phyloP scores from a whole-genome alignment of 1,140 invertebrate species.

The Hyles vespertilio region DNA sequence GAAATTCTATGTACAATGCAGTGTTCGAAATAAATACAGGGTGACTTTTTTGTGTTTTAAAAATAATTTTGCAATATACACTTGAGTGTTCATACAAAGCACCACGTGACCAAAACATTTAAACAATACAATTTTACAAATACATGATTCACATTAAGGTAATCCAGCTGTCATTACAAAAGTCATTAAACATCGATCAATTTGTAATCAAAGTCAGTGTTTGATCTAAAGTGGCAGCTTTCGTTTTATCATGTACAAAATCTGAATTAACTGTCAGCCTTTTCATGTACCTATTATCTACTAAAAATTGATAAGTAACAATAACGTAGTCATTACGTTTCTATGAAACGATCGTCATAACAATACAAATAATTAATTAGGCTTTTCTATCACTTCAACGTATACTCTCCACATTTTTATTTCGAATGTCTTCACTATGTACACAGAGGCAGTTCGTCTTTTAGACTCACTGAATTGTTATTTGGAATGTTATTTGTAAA shows the following conservation, averaged over 20 bases:
- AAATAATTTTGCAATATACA: no score
- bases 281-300: conserved; percentile 66
- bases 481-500: conserved; percentile 41
- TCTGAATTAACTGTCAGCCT: conserved; percentile 62
- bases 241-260: conserved; percentile 50
- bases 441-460: conserved; percentile 51
- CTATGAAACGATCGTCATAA: conserved; percentile 70
- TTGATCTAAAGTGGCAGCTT: conserved; percentile 25
- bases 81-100: no score
- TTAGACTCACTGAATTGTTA: conserved; percentile 46
- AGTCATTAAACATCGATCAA: conserved; percentile 21
- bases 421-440: conserved; percentile 25
- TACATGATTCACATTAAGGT: not conserved
- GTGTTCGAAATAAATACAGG: no score
- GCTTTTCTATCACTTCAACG: conserved; percentile 70
- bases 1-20: no score
- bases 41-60: no score
- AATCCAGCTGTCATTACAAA: conserved; percentile 21
- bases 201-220: conserved; percentile 25
- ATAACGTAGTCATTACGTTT: conserved; percentile 66
- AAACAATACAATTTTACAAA: not conserved
- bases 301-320: conserved; percentile 69
- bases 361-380: conserved; percentile 65
- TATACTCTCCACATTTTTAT: conserved; percentile 54
- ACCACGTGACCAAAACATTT: no score